Evolutionary conservation across 92 coral and sea anemone species (phyloP).

Genomic region (Siderastrea radians): DNA sequence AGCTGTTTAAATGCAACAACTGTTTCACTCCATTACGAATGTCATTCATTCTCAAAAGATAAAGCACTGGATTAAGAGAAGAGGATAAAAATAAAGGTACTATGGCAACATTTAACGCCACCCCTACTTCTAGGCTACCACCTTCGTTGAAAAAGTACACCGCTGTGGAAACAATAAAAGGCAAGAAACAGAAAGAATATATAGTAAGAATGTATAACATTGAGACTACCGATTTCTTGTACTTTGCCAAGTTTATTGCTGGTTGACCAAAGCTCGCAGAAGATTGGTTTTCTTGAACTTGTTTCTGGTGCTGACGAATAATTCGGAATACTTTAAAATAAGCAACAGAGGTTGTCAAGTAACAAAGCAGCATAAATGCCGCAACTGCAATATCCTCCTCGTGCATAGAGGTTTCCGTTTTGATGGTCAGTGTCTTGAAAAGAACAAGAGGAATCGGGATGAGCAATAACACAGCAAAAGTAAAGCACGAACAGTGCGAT

Average conservation of each 20-base stretch:
- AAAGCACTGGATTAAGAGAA: not conserved
- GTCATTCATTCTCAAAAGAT: not conserved
- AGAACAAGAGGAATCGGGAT: no score
- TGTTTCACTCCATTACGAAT: not conserved
- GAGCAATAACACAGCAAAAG: no score
- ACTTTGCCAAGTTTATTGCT: not conserved
- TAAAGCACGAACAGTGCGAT: no score
- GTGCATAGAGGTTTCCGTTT: no score
- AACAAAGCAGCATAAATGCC: no score
- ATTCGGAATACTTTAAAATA: no score
- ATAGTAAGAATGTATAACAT: not conserved
- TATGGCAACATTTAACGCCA: not conserved
- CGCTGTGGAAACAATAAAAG: not conserved
- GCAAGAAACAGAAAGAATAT: slow-evolving; percentile 1
- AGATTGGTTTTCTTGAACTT: no score
- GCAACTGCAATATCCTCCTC: no score
- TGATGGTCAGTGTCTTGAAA: no score
- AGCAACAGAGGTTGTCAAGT: no score
- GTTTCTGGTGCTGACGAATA: no score
- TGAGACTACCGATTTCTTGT: not conserved
- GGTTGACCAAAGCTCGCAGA: no score
- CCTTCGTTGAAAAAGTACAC: not conserved
- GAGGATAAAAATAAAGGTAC: not conserved
- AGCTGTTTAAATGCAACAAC: not conserved
- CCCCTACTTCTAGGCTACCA: not conserved